Evolutionary conservation across 2,888 invertebrate species (phyloP), one percentile per base, ranked within the genome.

Genomic region (Melinaea marsaeus): DNA sequence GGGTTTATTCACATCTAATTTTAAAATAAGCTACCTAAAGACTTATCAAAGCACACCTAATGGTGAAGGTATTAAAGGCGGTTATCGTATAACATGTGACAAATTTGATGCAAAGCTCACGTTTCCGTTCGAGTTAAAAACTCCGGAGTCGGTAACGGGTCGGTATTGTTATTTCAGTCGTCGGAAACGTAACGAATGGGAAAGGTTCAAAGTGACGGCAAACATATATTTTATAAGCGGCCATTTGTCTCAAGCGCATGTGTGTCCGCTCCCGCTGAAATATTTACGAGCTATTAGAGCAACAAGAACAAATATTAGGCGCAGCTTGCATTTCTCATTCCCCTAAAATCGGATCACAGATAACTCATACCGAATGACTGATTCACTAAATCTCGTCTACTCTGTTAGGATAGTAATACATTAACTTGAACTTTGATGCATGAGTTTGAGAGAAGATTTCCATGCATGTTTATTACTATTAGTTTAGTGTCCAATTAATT

Each of bases 211-310:
- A 85, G 84, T 84, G 88, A 85, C 81, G 77, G 80, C 79, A 76
- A 79, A 79, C 82, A 79, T 83, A 84, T 84, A 83, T 85, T 83
- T 87, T 88, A 85, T 87, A 85, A 77, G 78, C 80, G 75, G 78
- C 83, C 84, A 88, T 90, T 88, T 89, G 88, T 89, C 75, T 72
- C 71, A 78, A 79, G 76, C 82, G 78, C 86, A 86, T 86, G 82
- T 80, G 82, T 80, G 82, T 80, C 79, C 77, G 76, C 72, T 75
- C 75, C 72, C 79, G 86, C 79, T 88, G 89, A 90, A 85, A 85
- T 90, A 89, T 90, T 90, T 89, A 90, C 86, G 88, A 86, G 82
- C 86, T 87, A 90, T 89, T 86, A 87, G 84, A 79, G 79, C 81
- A 84, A 84, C 79, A 83, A 83, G 83, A 85, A 84, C 74, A 75